These are phyloP conservation scores for Trachops cirrhosus DNA, from an alignment of 2,797 vertebrate genomes.

Conservation along the genomic window DNA sequence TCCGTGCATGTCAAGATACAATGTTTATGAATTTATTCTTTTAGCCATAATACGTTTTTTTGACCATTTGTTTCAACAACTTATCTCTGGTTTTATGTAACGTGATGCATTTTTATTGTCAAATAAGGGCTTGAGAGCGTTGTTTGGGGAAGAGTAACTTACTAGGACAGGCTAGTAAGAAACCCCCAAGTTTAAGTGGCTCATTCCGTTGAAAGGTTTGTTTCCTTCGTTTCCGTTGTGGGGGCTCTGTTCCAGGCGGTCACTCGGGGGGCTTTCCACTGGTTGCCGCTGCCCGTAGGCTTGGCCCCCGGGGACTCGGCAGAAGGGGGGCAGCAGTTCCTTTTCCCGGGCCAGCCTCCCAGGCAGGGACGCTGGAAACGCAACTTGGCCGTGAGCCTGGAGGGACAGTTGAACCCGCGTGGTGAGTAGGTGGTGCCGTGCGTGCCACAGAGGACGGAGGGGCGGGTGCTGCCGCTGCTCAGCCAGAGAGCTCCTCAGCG, in stretches of 20 bases:
- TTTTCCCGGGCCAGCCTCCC: background rate
- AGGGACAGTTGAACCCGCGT: background rate
- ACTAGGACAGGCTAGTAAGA: background rate
- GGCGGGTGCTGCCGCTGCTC: rapidly evolving
- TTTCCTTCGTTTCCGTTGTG: background rate
- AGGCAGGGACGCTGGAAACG: background rate
- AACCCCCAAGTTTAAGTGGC: background rate
- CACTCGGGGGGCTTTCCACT: rapidly evolving
- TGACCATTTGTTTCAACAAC: background rate
- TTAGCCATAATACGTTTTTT: background rate
- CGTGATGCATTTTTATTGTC: background rate
- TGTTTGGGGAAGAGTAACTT: background rate
- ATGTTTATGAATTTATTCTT: background rate
- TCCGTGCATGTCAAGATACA: background rate
- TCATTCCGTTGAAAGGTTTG: background rate
- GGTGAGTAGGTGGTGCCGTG: background rate
- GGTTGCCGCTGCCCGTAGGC: background rate
- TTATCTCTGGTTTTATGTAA: background rate
- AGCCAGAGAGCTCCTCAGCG: background rate
- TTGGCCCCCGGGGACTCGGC: background rate
- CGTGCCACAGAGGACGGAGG: rapidly evolving
- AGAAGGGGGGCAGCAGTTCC: background rate
- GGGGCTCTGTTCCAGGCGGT: rapidly evolving
- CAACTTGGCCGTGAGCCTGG: background rate
- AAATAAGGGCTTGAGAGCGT: background rate